phyloP scores from a whole-genome alignment of 2,888 invertebrate genomes.

The Onthophagus sagittarius region DNA sequence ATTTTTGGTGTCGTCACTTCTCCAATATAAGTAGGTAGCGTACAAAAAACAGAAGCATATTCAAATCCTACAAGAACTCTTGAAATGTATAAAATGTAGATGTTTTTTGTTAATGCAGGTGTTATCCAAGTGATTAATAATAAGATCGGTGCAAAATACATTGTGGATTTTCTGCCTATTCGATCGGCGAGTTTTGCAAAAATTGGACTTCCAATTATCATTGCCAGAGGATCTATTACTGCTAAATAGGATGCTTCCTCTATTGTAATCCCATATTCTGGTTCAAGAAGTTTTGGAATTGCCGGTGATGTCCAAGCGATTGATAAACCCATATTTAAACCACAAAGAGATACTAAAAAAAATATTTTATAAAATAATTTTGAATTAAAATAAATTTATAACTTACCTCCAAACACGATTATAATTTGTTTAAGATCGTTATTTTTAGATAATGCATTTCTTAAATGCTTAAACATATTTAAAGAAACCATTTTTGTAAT shows the following conservation, averaged over 20 bases:
- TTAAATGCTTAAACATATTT: not conserved
- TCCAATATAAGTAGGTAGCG: constrained; percentile 37
- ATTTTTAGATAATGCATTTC: not conserved
- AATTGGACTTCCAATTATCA: constrained; percentile 31
- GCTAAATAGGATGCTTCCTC: constrained; percentile 41
- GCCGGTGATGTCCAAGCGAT: constrained; percentile 24
- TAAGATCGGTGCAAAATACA: constrained; percentile 35
- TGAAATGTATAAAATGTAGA: constrained; percentile 37
- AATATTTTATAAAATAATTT: not conserved
- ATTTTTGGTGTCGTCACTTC: constrained; percentile 38
- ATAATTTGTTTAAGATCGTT: not conserved
- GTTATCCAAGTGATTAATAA: constrained; percentile 34
- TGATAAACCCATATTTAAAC: constrained; percentile 17
- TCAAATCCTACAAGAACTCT: constrained; percentile 36
- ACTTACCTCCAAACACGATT: not conserved
- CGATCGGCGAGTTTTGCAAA: constrained; percentile 34
- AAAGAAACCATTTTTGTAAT: not conserved
- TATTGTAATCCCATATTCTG: constrained; percentile 33
- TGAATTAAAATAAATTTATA: not conserved
- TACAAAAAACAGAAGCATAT: constrained; percentile 34
- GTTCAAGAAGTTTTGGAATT: constrained; percentile 22
- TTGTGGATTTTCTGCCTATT: constrained; percentile 37
- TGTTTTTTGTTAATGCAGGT: constrained; percentile 30
- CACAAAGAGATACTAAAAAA: constrained; percentile 17
- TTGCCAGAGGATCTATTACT: constrained; percentile 36